A percentile compares a stretch with the other conserved stretches of the same genome.
phyloP scores from a whole-genome alignment of 2,888 invertebrate species.

The Pristionchus mayeri region DNA sequence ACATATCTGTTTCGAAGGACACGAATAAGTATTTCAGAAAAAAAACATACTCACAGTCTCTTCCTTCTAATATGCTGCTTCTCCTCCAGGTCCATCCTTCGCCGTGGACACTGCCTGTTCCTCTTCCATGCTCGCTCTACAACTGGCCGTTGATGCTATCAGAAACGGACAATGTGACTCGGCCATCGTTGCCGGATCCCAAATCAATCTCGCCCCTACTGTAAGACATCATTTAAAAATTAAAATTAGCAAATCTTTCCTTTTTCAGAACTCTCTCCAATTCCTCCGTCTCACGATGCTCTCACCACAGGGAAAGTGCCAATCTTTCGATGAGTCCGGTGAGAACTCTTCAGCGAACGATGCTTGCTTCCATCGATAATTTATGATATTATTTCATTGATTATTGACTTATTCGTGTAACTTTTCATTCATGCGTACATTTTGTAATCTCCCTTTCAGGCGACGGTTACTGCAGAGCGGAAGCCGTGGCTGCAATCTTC shows the following conservation, averaged over 20 bases:
- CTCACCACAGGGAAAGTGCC: slow-evolving; percentile 90
- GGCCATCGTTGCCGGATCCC: slow-evolving; percentile 94
- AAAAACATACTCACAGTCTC: too few relatives aligned
- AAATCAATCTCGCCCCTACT: slow-evolving; percentile 90
- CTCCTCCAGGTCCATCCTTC: slow-evolving; percentile 86
- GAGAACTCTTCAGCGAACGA: slow-evolving; percentile 50
- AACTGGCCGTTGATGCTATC: slow-evolving; percentile 81
- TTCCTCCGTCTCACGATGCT: slow-evolving; percentile 95
- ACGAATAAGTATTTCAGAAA: too few relatives aligned
- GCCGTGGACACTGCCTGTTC: slow-evolving; percentile 97
- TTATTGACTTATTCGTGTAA: too few relatives aligned
- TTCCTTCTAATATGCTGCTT: too few relatives aligned
- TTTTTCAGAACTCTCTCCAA: slow-evolving; percentile 84
- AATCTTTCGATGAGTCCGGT: slow-evolving; percentile 92
- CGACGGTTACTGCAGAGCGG: slow-evolving; percentile 77
- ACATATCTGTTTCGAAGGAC: too few relatives aligned
- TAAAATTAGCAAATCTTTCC: too few relatives aligned
- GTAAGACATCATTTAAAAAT: slow-evolving; percentile 10
- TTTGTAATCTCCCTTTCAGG: slow-evolving; percentile 8
- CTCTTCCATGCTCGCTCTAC: slow-evolving; percentile 88
- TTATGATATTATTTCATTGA: too few relatives aligned
- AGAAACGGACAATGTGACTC: slow-evolving; percentile 92
- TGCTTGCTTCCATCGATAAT: too few relatives aligned
- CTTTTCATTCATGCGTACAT: too few relatives aligned
- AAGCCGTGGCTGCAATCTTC: slow-evolving; percentile 76